Conservation (phyloP, 92 coral and sea anemone genomes). For the Epizoanthus stellaris region DNA sequence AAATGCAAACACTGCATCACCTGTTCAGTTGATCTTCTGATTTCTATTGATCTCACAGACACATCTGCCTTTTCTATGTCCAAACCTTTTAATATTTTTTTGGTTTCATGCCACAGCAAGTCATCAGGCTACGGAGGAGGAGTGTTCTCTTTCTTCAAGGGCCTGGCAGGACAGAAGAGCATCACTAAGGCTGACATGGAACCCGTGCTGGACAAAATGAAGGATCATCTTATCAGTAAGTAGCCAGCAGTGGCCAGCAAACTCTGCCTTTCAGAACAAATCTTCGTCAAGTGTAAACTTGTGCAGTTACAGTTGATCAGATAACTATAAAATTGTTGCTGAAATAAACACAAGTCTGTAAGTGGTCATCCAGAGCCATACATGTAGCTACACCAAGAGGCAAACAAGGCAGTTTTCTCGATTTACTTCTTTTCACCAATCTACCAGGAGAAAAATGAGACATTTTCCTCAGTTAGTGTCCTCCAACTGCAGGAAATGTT, state of each 20-base stretch:
- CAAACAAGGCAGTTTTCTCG: too few relatives aligned
- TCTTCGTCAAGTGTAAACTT: not conserved
- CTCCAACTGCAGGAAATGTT: too few relatives aligned
- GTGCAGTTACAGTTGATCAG: not conserved
- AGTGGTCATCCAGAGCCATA: too few relatives aligned
- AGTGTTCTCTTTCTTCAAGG: constrained; percentile 95
- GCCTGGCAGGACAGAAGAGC: constrained; percentile 97
- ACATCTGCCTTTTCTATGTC: not conserved
- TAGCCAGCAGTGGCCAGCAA: not conserved
- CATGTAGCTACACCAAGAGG: too few relatives aligned
- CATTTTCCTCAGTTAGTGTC: too few relatives aligned
- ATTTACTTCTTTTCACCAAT: too few relatives aligned
- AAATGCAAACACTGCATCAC: too few relatives aligned
- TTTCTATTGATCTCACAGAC: not conserved
- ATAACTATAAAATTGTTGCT: too few relatives aligned
- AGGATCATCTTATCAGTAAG: constrained; percentile 93
- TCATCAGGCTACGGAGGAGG: constrained; percentile 78
- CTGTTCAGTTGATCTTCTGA: not conserved
- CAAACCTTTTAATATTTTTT: not conserved
- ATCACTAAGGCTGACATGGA: constrained; percentile 83
- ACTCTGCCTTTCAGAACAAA: too few relatives aligned
- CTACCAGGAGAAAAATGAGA: too few relatives aligned
- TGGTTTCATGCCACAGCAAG: constrained; percentile 19
- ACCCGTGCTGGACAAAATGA: constrained; percentile 98
- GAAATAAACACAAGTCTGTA: too few relatives aligned